Base-by-base conservation (phyloP, 2,888 invertebrate genomes). In the Noctua janthina region DNA sequence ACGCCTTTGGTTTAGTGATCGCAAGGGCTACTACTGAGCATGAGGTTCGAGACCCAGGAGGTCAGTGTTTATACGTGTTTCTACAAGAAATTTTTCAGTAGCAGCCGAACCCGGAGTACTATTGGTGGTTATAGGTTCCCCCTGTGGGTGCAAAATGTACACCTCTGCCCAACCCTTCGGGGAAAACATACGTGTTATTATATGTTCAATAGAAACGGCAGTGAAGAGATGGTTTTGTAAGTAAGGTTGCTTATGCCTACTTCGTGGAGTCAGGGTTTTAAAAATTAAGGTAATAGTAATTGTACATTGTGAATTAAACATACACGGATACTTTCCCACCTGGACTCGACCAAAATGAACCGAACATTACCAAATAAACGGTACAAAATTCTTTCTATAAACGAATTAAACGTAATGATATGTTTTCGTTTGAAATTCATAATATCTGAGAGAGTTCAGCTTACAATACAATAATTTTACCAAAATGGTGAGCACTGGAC, bases 401-500 rank as follows among this genome's bases (percentile, higher is more conserved):
- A 72, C 46, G 86, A 84, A 78, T 69, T 82, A 54, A 59, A 46
- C 69, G 20, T 86, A 83, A 82, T 83, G 15, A 83, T 70, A 82
- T n/a, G 49, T 73, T 73, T 85, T 74, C 51, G 51, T 54, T 67
- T 64, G 17, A 81, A 84, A 79, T 72, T 70, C 76, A 69, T 84
- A 86, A 78, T 73, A 71, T 72, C 68, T 11, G 72, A 76, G 70
- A 72, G 54, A 74, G 59, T 76, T 74, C 81, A 39, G 83, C 46
- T 43, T 76, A 85, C 56, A 77, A 56, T 74, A 83, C 78, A 88
- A 90, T 84, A 74, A 74, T 80, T 82, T 82, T 81, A 81, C 79
- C 80, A n/a, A 81, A 86, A 76, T 84, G 79, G 84, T 83, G 81
- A 77, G 81, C 86, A 71, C 81, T 85, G 86, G 81, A 87, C 90